Conservation (phyloP, 2,797 vertebrate species). For the Denticeps clupeoides region DNA sequence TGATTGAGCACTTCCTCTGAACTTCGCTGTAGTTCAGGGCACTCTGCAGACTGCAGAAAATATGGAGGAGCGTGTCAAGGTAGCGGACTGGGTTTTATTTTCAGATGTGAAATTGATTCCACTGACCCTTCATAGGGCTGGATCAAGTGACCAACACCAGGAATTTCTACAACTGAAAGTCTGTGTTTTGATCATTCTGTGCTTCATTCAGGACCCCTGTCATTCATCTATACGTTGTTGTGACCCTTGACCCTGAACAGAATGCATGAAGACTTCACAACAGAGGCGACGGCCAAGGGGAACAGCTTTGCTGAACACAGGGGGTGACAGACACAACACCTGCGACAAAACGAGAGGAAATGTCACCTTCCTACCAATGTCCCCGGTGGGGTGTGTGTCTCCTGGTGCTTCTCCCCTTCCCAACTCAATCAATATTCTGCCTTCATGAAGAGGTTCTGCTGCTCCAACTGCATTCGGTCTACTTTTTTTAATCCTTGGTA, state of each 20-base stretch:
- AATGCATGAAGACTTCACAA: no score
- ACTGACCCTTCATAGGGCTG: no score
- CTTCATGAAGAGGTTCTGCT: no score
- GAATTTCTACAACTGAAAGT: no score
- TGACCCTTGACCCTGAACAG: no score
- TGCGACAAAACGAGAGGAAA: conserved; percentile 15
- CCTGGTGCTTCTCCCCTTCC: neutral
- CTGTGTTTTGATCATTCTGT: no score
- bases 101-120: no score
- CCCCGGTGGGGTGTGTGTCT: conserved; percentile 1
- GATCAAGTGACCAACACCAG: no score
- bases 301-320: conserved; percentile 23
- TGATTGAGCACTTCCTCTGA: conserved; percentile 29
- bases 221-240: no score
- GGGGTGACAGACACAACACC: conserved; percentile 20
- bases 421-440: no score
- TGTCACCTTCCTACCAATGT: conserved; percentile 28
- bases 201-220: no score
- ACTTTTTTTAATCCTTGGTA: neutral
- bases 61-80: neutral
- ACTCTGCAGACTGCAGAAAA: neutral
- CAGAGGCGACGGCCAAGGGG: neutral
- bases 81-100: neutral
- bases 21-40: conserved; percentile 4
- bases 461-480: no score